phyloP scores from a whole-genome alignment of 2,113 vertebrate genomes.

The Gulo gulo region DNA sequence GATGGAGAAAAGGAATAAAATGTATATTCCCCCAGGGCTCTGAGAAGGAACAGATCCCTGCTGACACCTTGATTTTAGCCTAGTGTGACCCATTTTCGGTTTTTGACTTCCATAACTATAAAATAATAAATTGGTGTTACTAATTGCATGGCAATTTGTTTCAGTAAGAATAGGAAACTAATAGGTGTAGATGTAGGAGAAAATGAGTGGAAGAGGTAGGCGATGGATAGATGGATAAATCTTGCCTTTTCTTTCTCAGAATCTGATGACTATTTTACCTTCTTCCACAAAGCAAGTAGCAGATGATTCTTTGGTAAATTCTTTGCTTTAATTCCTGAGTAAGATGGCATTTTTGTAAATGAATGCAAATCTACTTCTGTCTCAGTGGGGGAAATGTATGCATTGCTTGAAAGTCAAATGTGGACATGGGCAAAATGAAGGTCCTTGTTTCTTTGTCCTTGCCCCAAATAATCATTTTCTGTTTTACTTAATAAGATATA shows the following conservation, averaged over 20 bases:
- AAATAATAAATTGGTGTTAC: not conserved
- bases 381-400: conserved; percentile 53
- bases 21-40: not conserved
- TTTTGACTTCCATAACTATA: not conserved
- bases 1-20: not conserved
- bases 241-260: conserved; percentile 29
- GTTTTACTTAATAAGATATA: not conserved
- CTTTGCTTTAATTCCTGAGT: conserved; percentile 58
- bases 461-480: not conserved
- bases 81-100: not conserved
- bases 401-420: conserved; percentile 37
- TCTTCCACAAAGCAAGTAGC: conserved; percentile 19
- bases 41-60: not conserved
- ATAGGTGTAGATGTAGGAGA: not conserved
- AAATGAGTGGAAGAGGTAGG: not conserved
- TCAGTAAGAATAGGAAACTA: not conserved
- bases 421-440: conserved; percentile 28
- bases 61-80: not conserved
- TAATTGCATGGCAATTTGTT: not conserved
- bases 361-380: conserved; percentile 71
- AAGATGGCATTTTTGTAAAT: conserved; percentile 64
- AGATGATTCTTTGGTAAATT: conserved; percentile 63
- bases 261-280: conserved; percentile 39
- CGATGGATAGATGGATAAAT: not conserved
- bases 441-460: not conserved